Conservation (phyloP, 2,888 invertebrate genomes). For the Dorcus parallelipipedus region DNA sequence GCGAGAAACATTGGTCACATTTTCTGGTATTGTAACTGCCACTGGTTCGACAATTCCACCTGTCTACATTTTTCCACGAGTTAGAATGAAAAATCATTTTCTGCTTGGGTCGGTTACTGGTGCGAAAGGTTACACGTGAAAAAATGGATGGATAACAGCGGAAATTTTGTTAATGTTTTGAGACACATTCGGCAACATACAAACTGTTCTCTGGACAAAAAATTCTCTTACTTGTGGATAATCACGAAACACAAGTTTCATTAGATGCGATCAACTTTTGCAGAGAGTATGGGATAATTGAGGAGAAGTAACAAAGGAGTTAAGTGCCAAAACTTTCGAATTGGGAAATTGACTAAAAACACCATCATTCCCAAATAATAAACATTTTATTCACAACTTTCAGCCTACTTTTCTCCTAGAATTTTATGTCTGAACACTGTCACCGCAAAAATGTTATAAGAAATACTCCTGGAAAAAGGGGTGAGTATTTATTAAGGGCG, state of each 20-base stretch:
- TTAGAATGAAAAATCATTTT: too few relatives aligned
- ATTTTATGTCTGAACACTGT: neutral
- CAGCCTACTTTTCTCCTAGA: too few relatives aligned
- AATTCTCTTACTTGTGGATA: conserved; percentile 25
- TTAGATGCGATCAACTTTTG: conserved; percentile 19
- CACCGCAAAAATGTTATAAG: neutral
- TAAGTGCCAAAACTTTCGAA: too few relatives aligned
- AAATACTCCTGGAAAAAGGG: too few relatives aligned
- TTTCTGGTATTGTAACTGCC: conserved; percentile 29
- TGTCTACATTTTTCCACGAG: conserved; percentile 33
- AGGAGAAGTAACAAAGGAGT: neutral
- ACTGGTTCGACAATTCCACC: conserved; percentile 29
- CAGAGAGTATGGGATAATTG: conserved; percentile 30
- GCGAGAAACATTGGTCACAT: conserved; percentile 29
- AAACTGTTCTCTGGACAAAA: conserved; percentile 21
- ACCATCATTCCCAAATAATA: too few relatives aligned
- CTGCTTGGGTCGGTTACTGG: conserved; percentile 23
- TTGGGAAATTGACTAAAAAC: too few relatives aligned
- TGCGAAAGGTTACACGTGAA: conserved; percentile 18
- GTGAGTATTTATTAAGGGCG: too few relatives aligned
- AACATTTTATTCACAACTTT: too few relatives aligned
- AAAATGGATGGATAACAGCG: conserved; percentile 26
- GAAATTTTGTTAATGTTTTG: conserved; percentile 23
- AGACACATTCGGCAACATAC: conserved; percentile 25
- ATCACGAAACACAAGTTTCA: conserved; percentile 25